A percentile compares a stretch with the other conserved stretches of the same genome.
Conservation (phyloP, 1,140 invertebrate genomes). For the Hestina assimilis region DNA sequence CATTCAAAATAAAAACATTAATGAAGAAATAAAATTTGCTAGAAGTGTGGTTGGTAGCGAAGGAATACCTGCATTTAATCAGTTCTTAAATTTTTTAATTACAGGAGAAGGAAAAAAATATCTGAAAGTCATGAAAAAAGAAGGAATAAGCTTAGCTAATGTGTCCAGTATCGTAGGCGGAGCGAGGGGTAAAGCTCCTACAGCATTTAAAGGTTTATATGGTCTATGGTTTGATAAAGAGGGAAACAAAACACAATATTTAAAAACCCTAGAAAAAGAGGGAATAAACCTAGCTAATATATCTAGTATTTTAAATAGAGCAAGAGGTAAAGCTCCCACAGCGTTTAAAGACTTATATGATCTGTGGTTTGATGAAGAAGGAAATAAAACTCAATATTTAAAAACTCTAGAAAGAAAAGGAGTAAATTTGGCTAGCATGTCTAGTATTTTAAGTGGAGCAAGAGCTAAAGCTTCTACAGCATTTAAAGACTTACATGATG, state of each 20-base stretch:
- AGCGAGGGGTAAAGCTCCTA: constrained; percentile 8
- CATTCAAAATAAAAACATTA: constrained; percentile 17
- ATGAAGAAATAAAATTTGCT: constrained; percentile 21
- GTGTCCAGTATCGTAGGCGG: constrained; percentile 5
- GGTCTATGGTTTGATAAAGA: no score
- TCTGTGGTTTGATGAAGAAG: no score
- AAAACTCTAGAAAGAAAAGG: constrained; percentile 1
- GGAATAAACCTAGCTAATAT: no score
- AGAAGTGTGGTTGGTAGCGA: constrained; percentile 19
- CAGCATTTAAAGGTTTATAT: constrained; percentile 13
- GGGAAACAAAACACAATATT: no score
- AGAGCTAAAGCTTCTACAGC: background rate
- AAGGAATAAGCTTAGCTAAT: constrained; percentile 4
- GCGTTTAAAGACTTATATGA: constrained; percentile 1
- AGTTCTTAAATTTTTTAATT: constrained; percentile 25
- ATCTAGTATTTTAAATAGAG: constrained; percentile 4
- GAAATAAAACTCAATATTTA: no score
- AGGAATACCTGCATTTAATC: constrained; percentile 20
- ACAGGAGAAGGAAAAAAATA: constrained; percentile 13
- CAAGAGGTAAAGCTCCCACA: background rate
- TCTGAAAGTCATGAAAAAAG: constrained; percentile 9
- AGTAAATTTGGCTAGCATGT: background rate
- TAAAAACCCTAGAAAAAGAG: no score
- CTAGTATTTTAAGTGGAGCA: no score
- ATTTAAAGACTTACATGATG: background rate